Evolutionary conservation across 2,888 invertebrate genomes (phyloP).

Genomic region (Argynnis bischoffii): DNA sequence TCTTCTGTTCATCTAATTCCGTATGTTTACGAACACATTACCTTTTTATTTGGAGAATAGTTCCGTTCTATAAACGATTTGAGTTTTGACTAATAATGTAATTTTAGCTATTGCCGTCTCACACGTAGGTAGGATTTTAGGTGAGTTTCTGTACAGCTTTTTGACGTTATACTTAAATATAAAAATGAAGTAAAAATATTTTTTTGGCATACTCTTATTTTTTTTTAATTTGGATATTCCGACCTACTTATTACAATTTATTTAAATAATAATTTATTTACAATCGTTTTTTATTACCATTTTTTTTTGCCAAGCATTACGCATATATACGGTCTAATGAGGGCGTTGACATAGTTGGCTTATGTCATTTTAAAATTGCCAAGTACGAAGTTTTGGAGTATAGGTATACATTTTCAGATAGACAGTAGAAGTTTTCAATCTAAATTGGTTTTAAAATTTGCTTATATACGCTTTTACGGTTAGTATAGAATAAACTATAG

Average conservation of each 20-base stretch:
- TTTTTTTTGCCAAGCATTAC: conserved; percentile 12
- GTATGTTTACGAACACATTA: conserved; percentile 56
- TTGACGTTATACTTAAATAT: no score
- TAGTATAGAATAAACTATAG: no score
- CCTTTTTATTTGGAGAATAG: conserved; percentile 56
- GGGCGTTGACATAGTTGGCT: conserved; percentile 25
- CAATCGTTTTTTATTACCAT: conserved; percentile 19
- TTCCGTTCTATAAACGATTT: neutral
- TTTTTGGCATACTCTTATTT: no score
- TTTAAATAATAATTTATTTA: conserved; percentile 45
- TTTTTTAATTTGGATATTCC: conserved; percentile 39
- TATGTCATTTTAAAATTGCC: conserved; percentile 15
- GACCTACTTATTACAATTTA: conserved; percentile 25
- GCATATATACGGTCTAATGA: conserved; percentile 21
- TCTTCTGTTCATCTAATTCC: conserved; percentile 52
- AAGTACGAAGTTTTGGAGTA: neutral
- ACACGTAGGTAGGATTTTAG: no score
- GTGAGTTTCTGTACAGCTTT: no score
- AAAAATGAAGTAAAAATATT: no score
- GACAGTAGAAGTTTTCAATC: no score
- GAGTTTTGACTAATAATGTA: neutral
- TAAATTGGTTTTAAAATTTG: no score
- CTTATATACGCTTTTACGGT: no score
- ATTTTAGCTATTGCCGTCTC: no score
- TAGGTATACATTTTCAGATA: no score